Percentiles rank a stretch among this genome's conserved stretches.
Evolutionary conservation across 2,797 vertebrate species (phyloP).

Genomic region (Heterohyrax brucei): DNA sequence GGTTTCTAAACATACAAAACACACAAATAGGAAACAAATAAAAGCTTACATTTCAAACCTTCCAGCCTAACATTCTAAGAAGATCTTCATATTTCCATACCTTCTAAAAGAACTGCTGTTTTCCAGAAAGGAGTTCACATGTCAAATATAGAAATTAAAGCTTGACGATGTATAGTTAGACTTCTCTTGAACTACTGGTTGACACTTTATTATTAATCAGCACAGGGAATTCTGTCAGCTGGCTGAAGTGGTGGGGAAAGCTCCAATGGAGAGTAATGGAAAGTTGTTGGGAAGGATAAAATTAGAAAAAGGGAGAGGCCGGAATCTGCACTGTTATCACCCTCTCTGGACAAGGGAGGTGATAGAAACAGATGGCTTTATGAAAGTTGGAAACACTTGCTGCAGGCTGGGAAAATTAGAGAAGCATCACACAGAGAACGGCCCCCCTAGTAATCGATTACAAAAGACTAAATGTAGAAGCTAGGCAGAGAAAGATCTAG

Average conservation of each 20-base stretch:
- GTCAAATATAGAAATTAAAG: constrained; percentile 15
- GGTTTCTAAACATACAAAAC: neutral
- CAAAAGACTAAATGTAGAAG: neutral
- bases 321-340: neutral
- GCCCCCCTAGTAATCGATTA: neutral
- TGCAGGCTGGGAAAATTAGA: neutral
- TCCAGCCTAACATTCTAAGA: neutral
- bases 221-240: neutral
- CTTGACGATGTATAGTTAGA: neutral
- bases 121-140: neutral
- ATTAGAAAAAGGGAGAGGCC: neutral
- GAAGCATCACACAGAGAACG: neutral
- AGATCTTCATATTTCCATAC: neutral
- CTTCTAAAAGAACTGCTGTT: neutral
- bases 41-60: neutral
- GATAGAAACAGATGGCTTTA: neutral
- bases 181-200: neutral
- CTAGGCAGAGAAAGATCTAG: neutral
- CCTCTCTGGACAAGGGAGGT: neutral
- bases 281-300: neutral
- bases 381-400: neutral
- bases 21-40: neutral
- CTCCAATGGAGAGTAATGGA: neutral
- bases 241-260: neutral
- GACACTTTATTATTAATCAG: neutral